Base-by-base conservation (phyloP, 2,888 invertebrate genomes). In the Hemithea aestivaria region DNA sequence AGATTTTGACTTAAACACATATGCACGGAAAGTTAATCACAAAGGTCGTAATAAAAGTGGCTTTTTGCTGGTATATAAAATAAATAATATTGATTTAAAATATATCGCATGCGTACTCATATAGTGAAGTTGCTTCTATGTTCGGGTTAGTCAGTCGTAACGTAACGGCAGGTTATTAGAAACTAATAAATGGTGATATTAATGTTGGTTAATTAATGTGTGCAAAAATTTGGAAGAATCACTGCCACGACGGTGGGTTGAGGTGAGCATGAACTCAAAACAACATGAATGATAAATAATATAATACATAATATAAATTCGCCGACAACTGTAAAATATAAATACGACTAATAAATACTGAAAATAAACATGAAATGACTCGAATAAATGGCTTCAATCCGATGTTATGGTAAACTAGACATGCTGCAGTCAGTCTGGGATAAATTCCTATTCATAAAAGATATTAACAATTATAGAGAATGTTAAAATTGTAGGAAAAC, bases 371-470 rank as follows among this genome's bases (percentile, higher is more conserved):
- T 46, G 34, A 29, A 11, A 38, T 21, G 37, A 27, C 11, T 43
- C 48, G 30, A 47, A 45, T 46, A 51, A 44, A 62, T 61, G 56
- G 28, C 39, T 51, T 28, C 38, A 49, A 54, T 48, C 37, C 48
- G 42, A 66, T 58, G 57, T 58, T 58, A 63, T 60, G 56, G 48
- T 43, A 40, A 59, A 56, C 42, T 57, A 53, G 60, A 61, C 71
- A 80, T 80, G 81, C 80, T 74, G 73, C 75, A 76, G 80, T 80
- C 80, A 79, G 80, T 75, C 74, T 51, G 12, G n/a, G 33, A 36
- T 37, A 20, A 22, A 29, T 20, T 41, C 26, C 43, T 33, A 39
- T 31, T 22, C 20, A 30, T 9, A 30, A 29, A 32, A 7, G 21
- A 11, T 35, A 24, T 38, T 25, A n/a, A n/a, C n/a, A n/a, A n/a